These are phyloP conservation scores for Grantiella picta DNA, from an alignment of 2,113 vertebrate species.

Conservation along the genomic window DNA sequence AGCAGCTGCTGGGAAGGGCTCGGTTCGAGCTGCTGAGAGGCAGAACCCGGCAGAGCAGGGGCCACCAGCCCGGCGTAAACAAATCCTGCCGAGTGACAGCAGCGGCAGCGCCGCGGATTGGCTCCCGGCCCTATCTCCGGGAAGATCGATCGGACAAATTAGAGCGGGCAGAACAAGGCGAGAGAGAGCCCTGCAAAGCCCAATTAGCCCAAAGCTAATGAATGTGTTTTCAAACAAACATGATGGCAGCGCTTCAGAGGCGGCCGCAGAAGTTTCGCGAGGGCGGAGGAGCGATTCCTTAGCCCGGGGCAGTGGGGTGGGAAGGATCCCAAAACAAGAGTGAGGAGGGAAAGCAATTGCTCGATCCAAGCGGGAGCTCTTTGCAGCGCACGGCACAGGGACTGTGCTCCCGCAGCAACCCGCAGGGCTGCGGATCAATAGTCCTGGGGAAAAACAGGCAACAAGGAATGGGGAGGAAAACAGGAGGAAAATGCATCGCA, in stretches of 20 bases:
- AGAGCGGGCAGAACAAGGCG: not conserved
- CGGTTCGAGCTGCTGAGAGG: not conserved
- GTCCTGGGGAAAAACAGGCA: not conserved
- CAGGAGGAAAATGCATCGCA: not conserved
- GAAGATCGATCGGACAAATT: slow-evolving; percentile 50
- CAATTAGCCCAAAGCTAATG: slow-evolving; percentile 29
- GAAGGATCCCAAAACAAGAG: not conserved
- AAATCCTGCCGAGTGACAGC: not conserved
- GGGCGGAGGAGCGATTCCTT: not conserved
- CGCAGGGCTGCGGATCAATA: slow-evolving; percentile 18
- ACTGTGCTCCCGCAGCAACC: not conserved
- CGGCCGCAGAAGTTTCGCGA: not conserved
- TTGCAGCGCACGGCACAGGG: not conserved
- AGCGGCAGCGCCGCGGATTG: not conserved
- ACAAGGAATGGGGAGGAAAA: not conserved
- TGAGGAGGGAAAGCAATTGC: not conserved
- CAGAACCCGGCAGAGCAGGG: not conserved
- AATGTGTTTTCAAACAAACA: slow-evolving; percentile 46
- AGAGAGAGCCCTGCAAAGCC: slow-evolving; percentile 27
- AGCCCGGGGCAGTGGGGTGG: not conserved
- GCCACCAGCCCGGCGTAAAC: not conserved
- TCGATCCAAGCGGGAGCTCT: not conserved
- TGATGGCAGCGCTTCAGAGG: slow-evolving; percentile 1
- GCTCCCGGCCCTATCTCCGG: not conserved
- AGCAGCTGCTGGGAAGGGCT: not conserved